Conservation (phyloP, 2,888 invertebrate species). For the Hybos culiciformis region DNA sequence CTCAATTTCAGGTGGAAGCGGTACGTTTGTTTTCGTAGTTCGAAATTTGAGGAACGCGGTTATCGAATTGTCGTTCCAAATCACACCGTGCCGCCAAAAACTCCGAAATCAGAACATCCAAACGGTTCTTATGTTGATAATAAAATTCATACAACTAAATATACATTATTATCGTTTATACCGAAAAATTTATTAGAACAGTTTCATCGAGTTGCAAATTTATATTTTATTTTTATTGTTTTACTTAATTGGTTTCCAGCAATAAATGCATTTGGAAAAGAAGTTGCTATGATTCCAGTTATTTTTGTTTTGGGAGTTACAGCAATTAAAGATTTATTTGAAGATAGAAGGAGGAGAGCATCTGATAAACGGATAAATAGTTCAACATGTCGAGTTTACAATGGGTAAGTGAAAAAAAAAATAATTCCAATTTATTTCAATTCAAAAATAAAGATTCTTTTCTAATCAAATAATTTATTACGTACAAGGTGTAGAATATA, state of each 20-base stretch:
- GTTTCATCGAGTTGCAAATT: constrained; percentile 93
- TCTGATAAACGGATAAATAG: constrained; percentile 92
- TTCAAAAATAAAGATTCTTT: too few species aligned
- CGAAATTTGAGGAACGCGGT: constrained; percentile 52
- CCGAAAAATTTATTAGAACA: constrained; percentile 95
- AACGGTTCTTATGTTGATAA: constrained; percentile 72
- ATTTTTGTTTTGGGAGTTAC: constrained; percentile 89
- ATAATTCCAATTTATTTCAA: neutral
- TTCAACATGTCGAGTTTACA: constrained; percentile 80
- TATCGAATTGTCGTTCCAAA: constrained; percentile 69
- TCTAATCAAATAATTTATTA: too few species aligned
- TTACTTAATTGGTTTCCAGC: constrained; percentile 91
- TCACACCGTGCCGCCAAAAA: constrained; percentile 69
- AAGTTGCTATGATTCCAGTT: constrained; percentile 89
- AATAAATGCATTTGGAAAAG: constrained; percentile 90
- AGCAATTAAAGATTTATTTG: constrained; percentile 87
- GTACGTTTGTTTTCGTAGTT: constrained; percentile 46
- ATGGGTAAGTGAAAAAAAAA: constrained; percentile 59
- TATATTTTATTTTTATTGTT: constrained; percentile 95
- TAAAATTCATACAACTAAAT: constrained; percentile 86
- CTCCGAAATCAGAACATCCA: constrained; percentile 66
- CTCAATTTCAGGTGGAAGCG: too few species aligned
- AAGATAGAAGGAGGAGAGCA: constrained; percentile 75
- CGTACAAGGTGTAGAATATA: too few species aligned
- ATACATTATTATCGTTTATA: constrained; percentile 83